Evolutionary conservation across 2,113 vertebrate species (phyloP).

Genomic region (Calyptommatus sinebrachiatus): DNA sequence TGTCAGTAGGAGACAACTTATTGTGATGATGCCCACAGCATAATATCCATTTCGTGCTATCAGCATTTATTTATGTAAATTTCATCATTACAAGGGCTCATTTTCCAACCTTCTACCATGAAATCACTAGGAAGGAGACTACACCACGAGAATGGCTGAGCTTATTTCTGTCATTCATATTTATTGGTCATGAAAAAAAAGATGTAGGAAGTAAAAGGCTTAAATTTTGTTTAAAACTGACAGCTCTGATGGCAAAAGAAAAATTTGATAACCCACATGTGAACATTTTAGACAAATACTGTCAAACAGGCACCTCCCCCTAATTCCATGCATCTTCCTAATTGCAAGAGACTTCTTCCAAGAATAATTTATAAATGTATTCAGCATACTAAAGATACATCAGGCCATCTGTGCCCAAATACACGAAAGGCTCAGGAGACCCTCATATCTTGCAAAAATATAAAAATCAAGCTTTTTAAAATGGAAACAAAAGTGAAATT

Average conservation of each 20-base stretch:
- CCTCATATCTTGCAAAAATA: not conserved
- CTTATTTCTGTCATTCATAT: slow-evolving; percentile 65
- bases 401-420: not conserved
- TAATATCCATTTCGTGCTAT: slow-evolving; percentile 88
- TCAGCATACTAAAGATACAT: not conserved
- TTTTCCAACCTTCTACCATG: slow-evolving; percentile 91
- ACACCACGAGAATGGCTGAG: slow-evolving; percentile 57
- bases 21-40: slow-evolving; percentile 82
- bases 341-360: slow-evolving; percentile 62
- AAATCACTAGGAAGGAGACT: slow-evolving; percentile 81
- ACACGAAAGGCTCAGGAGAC: not conserved
- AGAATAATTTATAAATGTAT: slow-evolving; percentile 68
- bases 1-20: slow-evolving; percentile 94
- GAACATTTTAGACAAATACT: slow-evolving; percentile 64
- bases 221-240: slow-evolving; percentile 61
- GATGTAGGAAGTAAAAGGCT: slow-evolving; percentile 50
- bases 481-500: too few relatives aligned
- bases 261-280: slow-evolving; percentile 56
- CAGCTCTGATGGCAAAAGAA: slow-evolving; percentile 64
- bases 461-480: not conserved
- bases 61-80: slow-evolving; percentile 99
- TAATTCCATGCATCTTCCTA: slow-evolving; percentile 8
- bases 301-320: slow-evolving; percentile 42
- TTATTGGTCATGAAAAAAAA: slow-evolving; percentile 58
- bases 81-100: slow-evolving; percentile 88